Conservation (phyloP, 2,888 invertebrate species). For the Volucella zonaria region DNA sequence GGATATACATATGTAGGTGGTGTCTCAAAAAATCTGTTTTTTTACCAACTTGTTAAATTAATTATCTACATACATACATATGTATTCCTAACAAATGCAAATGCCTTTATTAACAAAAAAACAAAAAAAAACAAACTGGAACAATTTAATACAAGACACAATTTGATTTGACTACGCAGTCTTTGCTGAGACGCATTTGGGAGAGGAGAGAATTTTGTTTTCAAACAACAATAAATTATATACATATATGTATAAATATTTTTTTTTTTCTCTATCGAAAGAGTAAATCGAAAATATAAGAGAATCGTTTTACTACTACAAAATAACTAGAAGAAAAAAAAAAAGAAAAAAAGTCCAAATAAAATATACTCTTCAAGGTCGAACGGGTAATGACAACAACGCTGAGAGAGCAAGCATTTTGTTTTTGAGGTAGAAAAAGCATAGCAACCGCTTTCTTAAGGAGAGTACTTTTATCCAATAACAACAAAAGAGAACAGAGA, state of each 20-base stretch:
- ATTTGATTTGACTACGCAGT: conserved; percentile 12
- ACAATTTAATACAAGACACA: neutral
- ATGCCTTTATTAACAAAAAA: neutral
- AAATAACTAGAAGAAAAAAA: conserved; percentile 47
- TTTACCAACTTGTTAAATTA: too few species aligned
- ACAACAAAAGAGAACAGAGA: neutral
- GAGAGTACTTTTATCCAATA: neutral
- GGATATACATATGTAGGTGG: too few species aligned
- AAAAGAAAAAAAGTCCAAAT: conserved; percentile 39
- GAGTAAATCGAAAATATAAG: conserved; percentile 31
- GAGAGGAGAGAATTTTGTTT: conserved; percentile 11
- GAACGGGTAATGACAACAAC: conserved; percentile 68
- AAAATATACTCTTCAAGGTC: conserved; percentile 68
- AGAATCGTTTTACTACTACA: conserved; percentile 44
- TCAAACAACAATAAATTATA: neutral
- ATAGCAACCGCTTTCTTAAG: conserved; percentile 23
- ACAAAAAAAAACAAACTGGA: neutral
- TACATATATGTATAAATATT: neutral
- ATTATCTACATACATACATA: neutral
- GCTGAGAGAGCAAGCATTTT: conserved; percentile 55
- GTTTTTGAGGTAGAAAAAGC: conserved; percentile 10
- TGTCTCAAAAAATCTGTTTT: too few species aligned
- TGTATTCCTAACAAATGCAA: neutral
- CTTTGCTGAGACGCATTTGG: conserved; percentile 10
- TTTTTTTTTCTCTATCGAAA: too few species aligned